Percentiles rank a stretch among this genome's conserved stretches.
These are phyloP conservation scores for Zhengitettix transpicula DNA, from an alignment of 2,888 invertebrate genomes.

Conservation along the genomic window DNA sequence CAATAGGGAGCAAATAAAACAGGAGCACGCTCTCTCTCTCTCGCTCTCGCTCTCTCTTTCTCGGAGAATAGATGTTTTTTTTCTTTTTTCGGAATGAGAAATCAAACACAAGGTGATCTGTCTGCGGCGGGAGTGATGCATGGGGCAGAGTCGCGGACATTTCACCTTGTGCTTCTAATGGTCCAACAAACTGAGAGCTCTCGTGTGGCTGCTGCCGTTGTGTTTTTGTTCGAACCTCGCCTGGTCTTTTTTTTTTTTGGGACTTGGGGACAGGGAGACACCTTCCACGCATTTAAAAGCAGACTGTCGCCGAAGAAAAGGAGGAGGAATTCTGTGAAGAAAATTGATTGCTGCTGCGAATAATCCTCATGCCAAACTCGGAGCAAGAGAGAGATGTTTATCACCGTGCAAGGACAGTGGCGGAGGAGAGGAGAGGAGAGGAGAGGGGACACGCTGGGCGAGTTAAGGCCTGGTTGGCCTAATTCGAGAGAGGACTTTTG, in stretches of 20 bases:
- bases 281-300: background rate
- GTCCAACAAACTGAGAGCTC: constrained; percentile 9
- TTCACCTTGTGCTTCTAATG: constrained; percentile 10
- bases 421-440: background rate
- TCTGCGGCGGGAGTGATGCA: constrained; percentile 8
- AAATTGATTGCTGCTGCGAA: constrained; percentile 11
- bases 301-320: constrained; percentile 1
- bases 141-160: constrained; percentile 1
- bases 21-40: no score
- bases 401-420: background rate
- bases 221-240: background rate
- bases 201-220: background rate
- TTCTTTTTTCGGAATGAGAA: constrained; percentile 6
- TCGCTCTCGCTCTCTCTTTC: no score
- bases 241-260: background rate
- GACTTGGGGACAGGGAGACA: background rate
- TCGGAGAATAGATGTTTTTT: no score
- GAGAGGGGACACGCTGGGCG: background rate
- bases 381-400: constrained; percentile 10
- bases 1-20: no score
- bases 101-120: constrained; percentile 6
- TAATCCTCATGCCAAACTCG: constrained; percentile 4
- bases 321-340: constrained; percentile 9
- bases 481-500: background rate
- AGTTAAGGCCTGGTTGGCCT: background rate